Evolutionary conservation across 92 coral and sea anemone species (phyloP).

Genomic region (Phenganax stokvisi): DNA sequence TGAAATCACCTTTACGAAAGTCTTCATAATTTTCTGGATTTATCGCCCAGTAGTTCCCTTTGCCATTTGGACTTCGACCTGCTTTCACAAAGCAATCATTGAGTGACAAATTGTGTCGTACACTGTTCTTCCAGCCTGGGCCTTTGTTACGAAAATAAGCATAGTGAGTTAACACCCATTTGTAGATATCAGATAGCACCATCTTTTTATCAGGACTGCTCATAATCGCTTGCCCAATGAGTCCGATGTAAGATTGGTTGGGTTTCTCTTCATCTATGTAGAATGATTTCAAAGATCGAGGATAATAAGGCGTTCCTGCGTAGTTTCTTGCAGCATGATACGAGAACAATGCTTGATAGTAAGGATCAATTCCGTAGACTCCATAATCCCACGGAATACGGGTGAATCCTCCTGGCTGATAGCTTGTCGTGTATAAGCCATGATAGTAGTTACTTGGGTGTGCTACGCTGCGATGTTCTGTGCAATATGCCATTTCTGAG

Average conservation of each 20-base stretch:
- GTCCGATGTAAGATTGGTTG: constrained; percentile 53
- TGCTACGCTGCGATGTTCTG: not conserved
- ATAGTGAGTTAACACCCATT: constrained; percentile 52
- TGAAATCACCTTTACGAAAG: constrained; percentile 51
- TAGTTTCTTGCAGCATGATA: constrained; percentile 13
- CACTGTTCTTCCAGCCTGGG: constrained; percentile 57
- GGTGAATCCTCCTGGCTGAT: constrained; percentile 20
- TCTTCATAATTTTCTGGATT: constrained; percentile 54
- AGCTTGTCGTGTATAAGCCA: constrained; percentile 10
- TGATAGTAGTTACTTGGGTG: constrained; percentile 7
- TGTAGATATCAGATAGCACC: constrained; percentile 52
- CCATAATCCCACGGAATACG: constrained; percentile 24
- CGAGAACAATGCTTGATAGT: constrained; percentile 25
- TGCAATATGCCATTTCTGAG: constrained; percentile 12
- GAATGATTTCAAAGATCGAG: constrained; percentile 29
- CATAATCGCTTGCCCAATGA: constrained; percentile 54
- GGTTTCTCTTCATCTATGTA: constrained; percentile 50
- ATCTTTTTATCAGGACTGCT: constrained; percentile 51
- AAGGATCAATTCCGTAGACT: not conserved
- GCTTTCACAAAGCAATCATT: constrained; percentile 54
- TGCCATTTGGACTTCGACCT: constrained; percentile 55
- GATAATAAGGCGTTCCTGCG: constrained; percentile 24
- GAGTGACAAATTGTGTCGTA: constrained; percentile 49
- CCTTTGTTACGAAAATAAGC: constrained; percentile 56
- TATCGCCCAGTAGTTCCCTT: constrained; percentile 55